Evolutionary conservation across 2,888 invertebrate species (phyloP).

Genomic region (Steinernema carpocapsae): DNA sequence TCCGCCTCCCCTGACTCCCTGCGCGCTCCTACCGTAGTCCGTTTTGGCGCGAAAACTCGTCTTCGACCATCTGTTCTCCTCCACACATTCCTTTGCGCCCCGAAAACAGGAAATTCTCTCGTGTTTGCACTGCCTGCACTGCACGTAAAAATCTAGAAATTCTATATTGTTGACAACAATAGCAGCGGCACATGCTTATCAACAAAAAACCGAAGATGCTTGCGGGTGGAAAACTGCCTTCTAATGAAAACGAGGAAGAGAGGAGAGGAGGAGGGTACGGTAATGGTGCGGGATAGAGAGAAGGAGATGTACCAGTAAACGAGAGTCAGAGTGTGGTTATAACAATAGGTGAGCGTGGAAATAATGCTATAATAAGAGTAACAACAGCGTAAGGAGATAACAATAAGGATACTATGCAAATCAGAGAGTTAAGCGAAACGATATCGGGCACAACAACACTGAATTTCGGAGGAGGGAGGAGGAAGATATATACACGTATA

Average conservation of each 20-base stretch:
- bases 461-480: neutral
- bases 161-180: constrained; percentile 24
- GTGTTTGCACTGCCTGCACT: neutral
- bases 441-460: constrained; percentile 11
- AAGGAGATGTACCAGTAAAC: too few relatives aligned
- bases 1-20: too few relatives aligned
- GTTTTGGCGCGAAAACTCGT: constrained; percentile 22
- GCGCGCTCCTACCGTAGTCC: neutral
- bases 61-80: constrained; percentile 5
- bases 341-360: too few relatives aligned
- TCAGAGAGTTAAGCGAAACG: constrained; percentile 3
- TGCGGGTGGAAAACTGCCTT: neutral
- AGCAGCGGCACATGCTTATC: neutral
- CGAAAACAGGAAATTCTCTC: constrained; percentile 5
- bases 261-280: too few relatives aligned
- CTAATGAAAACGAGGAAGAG: neutral
- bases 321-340: too few relatives aligned
- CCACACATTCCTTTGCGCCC: neutral
- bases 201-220: neutral
- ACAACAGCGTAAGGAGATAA: constrained; percentile 15
- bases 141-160: neutral
- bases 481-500: constrained; percentile 25
- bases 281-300: too few relatives aligned
- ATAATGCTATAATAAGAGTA: constrained; percentile 4
- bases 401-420: neutral